These are phyloP conservation scores for Alcis repandata DNA, from an alignment of 2,888 invertebrate species.

Conservation along the genomic window DNA sequence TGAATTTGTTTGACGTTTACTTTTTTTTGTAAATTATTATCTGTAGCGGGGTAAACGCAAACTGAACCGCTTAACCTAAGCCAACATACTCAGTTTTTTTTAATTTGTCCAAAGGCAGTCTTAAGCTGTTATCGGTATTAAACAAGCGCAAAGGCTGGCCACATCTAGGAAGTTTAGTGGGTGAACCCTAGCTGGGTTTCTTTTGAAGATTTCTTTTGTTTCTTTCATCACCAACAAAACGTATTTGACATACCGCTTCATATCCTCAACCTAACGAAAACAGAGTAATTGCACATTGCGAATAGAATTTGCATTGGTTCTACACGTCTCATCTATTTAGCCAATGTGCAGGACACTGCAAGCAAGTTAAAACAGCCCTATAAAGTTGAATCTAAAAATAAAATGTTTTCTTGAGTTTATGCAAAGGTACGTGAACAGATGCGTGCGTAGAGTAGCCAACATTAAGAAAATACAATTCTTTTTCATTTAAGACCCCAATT, in stretches of 20 bases:
- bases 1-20: conserved; percentile 54
- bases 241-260: too few relatives aligned
- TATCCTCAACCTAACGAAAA: not conserved
- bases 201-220: too few relatives aligned
- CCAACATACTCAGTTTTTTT: not conserved
- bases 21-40: conserved; percentile 47
- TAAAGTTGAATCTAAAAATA: conserved; percentile 62
- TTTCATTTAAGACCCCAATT: too few relatives aligned
- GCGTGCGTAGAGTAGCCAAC: conserved; percentile 51
- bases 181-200: too few relatives aligned
- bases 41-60: conserved; percentile 37
- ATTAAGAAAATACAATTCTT: too few relatives aligned
- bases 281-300: too few relatives aligned
- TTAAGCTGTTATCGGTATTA: too few relatives aligned
- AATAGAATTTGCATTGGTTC: not conserved
- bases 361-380: not conserved
- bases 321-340: not conserved
- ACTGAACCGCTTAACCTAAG: not conserved
- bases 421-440: conserved; percentile 52
- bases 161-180: too few relatives aligned
- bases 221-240: too few relatives aligned
- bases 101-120: not conserved
- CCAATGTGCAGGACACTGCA: not conserved
- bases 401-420: conserved; percentile 56
- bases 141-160: too few relatives aligned